Evolutionary conservation across 1,140 invertebrate genomes (phyloP), one percentile per base, ranked within the genome.

Genomic region (Tetraneura akinire): DNA sequence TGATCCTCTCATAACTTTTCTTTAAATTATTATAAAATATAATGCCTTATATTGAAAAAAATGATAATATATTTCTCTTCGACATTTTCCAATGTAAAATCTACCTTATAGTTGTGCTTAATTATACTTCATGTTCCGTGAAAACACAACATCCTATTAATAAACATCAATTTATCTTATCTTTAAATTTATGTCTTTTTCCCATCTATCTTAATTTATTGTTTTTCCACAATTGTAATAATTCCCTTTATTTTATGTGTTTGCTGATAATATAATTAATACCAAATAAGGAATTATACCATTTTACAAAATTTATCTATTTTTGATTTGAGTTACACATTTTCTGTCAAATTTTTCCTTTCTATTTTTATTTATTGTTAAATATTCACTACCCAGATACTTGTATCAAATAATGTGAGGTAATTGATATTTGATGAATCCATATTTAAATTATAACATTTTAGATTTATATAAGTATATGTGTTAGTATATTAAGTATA

Each of bases 181-280:
- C 60, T 53, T 81, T n/a, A n/a, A 29, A 32, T 68, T 0, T 71
- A 23, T 74, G 57, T 26, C n/a, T 51, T 23, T 81, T 81, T 45
- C 80, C 80, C 80, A 16, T n/a, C 37, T 55, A 68, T 71, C 47
- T 47, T 49, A 3, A 18, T 21, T 29, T 2, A 14, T 80, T 66
- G 21, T 53, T 81, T 70, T 70, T 51, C 26, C 9, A 11, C 23
- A n/a, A 16, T n/a, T 18, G 10, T 49, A 26, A 26, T 0, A 11
- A 14, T 23, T 68, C 18, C 18, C 3, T 66, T 13, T 37, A 53
- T 53, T n/a, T 53, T n/a, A 18, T 53, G 10, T 16, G 60, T 32
- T 32, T 64, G 18, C 5, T 37, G 23, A 64, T 64, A 3, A 9
- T n/a, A n/a, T n/a, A n/a, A 9, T 68, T 68, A 3, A 26, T 21